Evolutionary conservation across 2,797 vertebrate species (phyloP).

Genomic region (Nannoperca australis): DNA sequence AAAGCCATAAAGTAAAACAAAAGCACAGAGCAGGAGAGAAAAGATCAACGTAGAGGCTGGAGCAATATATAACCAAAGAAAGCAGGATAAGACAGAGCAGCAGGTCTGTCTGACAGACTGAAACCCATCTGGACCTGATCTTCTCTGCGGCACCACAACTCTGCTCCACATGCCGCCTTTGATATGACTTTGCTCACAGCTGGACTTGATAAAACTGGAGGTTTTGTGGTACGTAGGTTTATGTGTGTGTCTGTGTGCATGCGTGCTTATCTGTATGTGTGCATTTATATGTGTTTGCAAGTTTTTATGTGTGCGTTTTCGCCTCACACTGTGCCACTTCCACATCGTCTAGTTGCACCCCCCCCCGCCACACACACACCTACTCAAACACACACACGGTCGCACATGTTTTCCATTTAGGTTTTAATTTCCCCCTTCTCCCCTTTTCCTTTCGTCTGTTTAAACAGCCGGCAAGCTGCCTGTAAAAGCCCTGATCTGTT

Average conservation of each 20-base stretch:
- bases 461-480: slow-evolving; percentile 81
- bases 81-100: slow-evolving; percentile 54
- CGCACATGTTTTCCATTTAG: slow-evolving; percentile 88
- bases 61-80: slow-evolving; percentile 55
- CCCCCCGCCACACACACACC: slow-evolving; percentile 75
- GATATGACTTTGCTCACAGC: slow-evolving; percentile 91
- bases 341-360: slow-evolving; percentile 83
- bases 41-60: slow-evolving; percentile 22
- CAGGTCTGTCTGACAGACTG: slow-evolving; percentile 67
- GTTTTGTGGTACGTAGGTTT: slow-evolving; percentile 70
- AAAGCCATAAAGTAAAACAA: slow-evolving; percentile 58
- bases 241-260: slow-evolving; percentile 31
- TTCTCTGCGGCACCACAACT: slow-evolving; percentile 90
- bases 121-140: slow-evolving; percentile 93
- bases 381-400: slow-evolving; percentile 26
- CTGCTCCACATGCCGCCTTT: slow-evolving; percentile 92
- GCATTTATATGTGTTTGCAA: slow-evolving; percentile 64
- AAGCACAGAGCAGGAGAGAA: slow-evolving; percentile 30
- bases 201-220: slow-evolving; percentile 86
- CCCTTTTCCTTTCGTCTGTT: slow-evolving; percentile 90
- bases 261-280: slow-evolving; percentile 31
- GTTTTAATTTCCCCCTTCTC: slow-evolving; percentile 91
- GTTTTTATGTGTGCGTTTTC: slow-evolving; percentile 67
- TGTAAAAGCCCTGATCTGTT: slow-evolving; percentile 83
- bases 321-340: slow-evolving; percentile 89